These are phyloP conservation scores for Carettochelys insculpta DNA, from an alignment of 2,113 vertebrate species.

Conservation along the genomic window DNA sequence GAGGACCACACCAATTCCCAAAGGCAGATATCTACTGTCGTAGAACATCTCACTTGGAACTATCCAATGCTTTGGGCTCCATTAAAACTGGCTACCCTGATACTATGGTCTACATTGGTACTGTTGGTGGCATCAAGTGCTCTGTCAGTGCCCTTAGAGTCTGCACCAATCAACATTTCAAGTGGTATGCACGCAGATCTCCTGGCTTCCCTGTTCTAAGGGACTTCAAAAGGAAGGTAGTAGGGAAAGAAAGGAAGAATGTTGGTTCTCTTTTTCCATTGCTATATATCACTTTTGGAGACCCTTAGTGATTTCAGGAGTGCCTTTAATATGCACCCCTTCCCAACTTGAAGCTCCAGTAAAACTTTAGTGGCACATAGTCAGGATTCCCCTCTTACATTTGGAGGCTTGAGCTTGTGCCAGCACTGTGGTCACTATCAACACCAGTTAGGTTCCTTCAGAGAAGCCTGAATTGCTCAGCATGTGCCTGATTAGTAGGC, in stretches of 20 bases:
- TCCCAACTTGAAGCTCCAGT: background rate
- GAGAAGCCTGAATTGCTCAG: background rate
- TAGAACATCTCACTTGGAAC: background rate
- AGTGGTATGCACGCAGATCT: background rate
- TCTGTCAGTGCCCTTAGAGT: no score
- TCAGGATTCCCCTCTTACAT: background rate
- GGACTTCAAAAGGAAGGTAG: background rate
- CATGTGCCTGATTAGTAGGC: background rate
- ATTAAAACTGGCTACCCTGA: no score
- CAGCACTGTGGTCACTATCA: background rate
- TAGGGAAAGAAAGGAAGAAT: no score
- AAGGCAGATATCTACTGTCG: background rate
- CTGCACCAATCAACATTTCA: background rate
- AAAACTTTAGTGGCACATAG: background rate
- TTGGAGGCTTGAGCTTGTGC: background rate
- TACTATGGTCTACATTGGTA: no score
- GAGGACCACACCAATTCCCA: no score
- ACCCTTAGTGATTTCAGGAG: background rate
- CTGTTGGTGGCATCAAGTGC: no score
- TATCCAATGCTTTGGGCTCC: no score
- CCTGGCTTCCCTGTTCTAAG: background rate
- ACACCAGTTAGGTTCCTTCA: background rate
- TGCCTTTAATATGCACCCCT: background rate
- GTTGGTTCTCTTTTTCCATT: background rate
- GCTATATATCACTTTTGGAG: background rate